phyloP scores from a whole-genome alignment of 2,888 invertebrate species.

The Deilephila elpenor region DNA sequence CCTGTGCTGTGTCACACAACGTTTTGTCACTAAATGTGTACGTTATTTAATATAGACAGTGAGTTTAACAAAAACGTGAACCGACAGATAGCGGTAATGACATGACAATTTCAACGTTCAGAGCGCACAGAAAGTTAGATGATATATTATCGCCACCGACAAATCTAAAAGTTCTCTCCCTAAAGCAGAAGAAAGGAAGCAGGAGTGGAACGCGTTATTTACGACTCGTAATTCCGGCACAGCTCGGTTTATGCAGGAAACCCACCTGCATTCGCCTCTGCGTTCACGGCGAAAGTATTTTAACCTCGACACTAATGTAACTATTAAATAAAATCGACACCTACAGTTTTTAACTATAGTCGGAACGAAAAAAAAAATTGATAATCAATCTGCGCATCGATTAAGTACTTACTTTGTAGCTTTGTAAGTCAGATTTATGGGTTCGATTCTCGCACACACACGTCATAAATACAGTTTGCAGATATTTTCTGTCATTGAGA shows the following conservation, averaged over 20 bases:
- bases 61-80: conserved; percentile 39
- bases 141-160: conserved; percentile 55
- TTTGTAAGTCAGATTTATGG: no score
- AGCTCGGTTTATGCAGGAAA: conserved; percentile 66
- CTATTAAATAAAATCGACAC: neutral
- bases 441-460: no score
- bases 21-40: conserved; percentile 15
- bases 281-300: neutral
- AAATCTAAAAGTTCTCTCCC: conserved; percentile 62
- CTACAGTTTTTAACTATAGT: no score
- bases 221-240: conserved; percentile 75
- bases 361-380: no score
- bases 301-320: neutral
- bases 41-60: conserved; percentile 41
- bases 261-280: conserved; percentile 54
- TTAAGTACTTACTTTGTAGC: no score
- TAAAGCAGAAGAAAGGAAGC: conserved; percentile 72
- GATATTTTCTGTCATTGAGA: no score
- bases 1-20: neutral
- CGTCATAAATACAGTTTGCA: no score
- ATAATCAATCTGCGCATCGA: no score
- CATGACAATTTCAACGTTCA: conserved; percentile 39
- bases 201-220: conserved; percentile 74
- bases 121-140: conserved; percentile 45
- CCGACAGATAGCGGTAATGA: conserved; percentile 34